Evolutionary conservation across 1,140 invertebrate species (phyloP).

Genomic region (Bactericera cockerelli): DNA sequence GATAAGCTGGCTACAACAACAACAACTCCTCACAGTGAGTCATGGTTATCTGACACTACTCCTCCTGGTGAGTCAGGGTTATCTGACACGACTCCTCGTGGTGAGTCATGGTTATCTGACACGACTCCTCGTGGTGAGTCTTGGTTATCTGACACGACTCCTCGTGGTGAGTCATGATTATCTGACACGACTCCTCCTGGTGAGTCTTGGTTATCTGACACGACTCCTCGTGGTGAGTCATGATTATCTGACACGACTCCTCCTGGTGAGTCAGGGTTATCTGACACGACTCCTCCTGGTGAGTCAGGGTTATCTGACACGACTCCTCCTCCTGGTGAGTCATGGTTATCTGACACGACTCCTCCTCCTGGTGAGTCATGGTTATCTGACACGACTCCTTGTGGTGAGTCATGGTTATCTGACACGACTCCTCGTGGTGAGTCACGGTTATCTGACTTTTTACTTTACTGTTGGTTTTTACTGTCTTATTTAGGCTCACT

Average conservation of each 20-base stretch:
- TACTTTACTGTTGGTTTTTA: not conserved
- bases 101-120: not conserved
- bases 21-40: not conserved
- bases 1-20: too few relatives aligned
- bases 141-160: not conserved
- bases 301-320: not conserved
- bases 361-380: not conserved
- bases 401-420: not conserved
- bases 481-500: not conserved
- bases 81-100: not conserved
- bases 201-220: not conserved
- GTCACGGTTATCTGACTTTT: not conserved
- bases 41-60: not conserved
- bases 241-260: not conserved
- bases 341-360: not conserved
- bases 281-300: too few relatives aligned
- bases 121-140: not conserved
- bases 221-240: not conserved
- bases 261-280: conserved; percentile 10
- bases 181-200: not conserved
- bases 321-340: not conserved
- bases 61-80: not conserved
- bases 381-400: not conserved
- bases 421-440: not conserved
- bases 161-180: not conserved